Base-by-base conservation (phyloP, 2,797 vertebrate genomes). In the Helicolenus hilgendorfi region DNA sequence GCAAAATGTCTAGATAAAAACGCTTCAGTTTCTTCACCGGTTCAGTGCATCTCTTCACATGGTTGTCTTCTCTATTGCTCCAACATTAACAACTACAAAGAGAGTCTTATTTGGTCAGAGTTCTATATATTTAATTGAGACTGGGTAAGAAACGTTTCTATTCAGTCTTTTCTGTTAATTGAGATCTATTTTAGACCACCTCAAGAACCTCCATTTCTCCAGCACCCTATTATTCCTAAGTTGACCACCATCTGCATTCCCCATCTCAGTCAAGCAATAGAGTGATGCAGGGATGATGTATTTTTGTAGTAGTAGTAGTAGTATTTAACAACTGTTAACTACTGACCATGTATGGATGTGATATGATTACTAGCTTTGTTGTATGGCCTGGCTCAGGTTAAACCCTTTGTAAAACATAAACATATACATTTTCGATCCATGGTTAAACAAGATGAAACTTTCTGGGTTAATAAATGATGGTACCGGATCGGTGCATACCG, bases 261-360 rank as follows among this genome's bases (percentile, higher is more conserved):
- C 45, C 1, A 70, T 84, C 74, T 67, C 49, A 79, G 65, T 62
- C 62, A 74, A 72, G 79, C 85, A 86, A 18, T 67, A 62, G 29
- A 31, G 9, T 33, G 4, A 0, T 27, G 26, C 24, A 59, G 56
- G 56, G 56, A 59, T 31, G 59, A 31, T 10, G 15, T 62, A 6
- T 11, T 63, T 63, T 33, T 33, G 18, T n/a, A 20, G 38, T 41
- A 38, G 36, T 36, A 36, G 36, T 38, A 14, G 38, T 41, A 41
- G 38, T 41, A 41, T 41, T 41, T 18, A 41, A 41, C 38, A 41
- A 41, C 38, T 18, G 14, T 18, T 41, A 41, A 41, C 38, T 0
- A 29, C 27, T 29, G 27, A 29, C 5, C 27, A 29, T 29, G 27
- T 29, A 29, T 29, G 27, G 27, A 29, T 29, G 27, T 29, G 27